Conservation (phyloP, 1,140 invertebrate genomes). For the Spodoptera litura region DNA sequence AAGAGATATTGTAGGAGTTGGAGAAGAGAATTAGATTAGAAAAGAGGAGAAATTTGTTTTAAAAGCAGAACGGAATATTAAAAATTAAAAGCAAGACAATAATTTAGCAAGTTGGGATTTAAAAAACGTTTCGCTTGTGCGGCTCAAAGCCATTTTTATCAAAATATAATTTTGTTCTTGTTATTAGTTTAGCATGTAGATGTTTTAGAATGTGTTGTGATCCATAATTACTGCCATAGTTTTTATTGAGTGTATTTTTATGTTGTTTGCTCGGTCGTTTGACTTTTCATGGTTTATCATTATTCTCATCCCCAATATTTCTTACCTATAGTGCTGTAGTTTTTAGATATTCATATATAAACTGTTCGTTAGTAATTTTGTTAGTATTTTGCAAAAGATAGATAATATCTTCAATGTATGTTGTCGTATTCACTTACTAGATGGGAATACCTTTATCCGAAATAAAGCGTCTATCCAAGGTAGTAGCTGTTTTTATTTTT, state of each 20-base stretch:
- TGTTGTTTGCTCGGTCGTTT: conserved; percentile 16
- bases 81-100: conserved; percentile 1
- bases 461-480: too few relatives aligned
- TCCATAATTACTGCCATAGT: conserved; percentile 40
- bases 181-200: conserved; percentile 41
- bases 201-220: conserved; percentile 48
- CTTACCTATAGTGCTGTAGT: too few relatives aligned
- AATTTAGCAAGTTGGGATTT: conserved; percentile 4
- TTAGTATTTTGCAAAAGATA: too few relatives aligned
- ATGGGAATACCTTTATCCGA: too few relatives aligned
- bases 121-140: background rate
- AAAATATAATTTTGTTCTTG: conserved; percentile 1
- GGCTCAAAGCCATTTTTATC: conserved; percentile 49
- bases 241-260: conserved; percentile 31
- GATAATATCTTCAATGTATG: too few relatives aligned
- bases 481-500: too few relatives aligned
- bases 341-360: too few relatives aligned
- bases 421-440: too few relatives aligned
- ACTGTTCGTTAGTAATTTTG: too few relatives aligned
- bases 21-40: background rate
- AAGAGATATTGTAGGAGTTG: conserved; percentile 66
- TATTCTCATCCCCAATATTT: background rate
- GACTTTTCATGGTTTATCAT: conserved; percentile 28
- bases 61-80: background rate
- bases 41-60: background rate